Evolutionary conservation across 2,888 invertebrate species (phyloP), one percentile per base, ranked within the genome.

Genomic region (Trileptium ribeirensis): DNA sequence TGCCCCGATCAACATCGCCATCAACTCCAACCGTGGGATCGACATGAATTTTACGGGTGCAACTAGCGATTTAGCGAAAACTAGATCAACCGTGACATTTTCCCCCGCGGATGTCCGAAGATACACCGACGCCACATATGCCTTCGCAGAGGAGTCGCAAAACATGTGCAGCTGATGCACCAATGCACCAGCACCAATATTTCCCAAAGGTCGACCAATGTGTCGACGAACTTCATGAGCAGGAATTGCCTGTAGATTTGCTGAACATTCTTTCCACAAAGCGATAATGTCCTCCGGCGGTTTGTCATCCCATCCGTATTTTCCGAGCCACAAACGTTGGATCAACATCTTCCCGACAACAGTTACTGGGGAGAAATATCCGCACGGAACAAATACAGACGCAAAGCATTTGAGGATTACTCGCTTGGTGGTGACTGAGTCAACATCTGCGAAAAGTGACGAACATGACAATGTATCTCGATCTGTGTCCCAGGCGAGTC

Each of bases 11-110:
- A 70, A 31, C 3, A 70, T 8, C 8, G 36, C 70, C 70, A 70
- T 70, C 8, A 70, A n/a, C n/a, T 70, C 70, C 78, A 39, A 86
- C 31, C 70, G 70, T 8, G 70, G 70, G 3, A 70, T 29, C n/a
- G 70, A 70, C 36, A 70, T 15, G 15, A 8, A 29, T 70, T 70
- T 70, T 70, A 70, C 36, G 31, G 70, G 70, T 8, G 70, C 70
- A 15, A 70, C 31, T 15, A 8, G 31, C 3, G 33, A 33, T 70
- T 70, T 70, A 31, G 70, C 70, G n/a, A 70, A 70, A 15, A 70
- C n/a, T 19, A 70, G 36, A 19, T 70, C 15, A 8, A n/a, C 3
- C 8, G 15, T 70, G 36, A 70, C 31, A n/a, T 31, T 51, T 8
- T 51, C 51, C 8, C 8, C 8, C 51, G 51, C n/a, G 15, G 3